phyloP scores from a whole-genome alignment of 2,888 invertebrate species.

The Gortyna flavago region DNA sequence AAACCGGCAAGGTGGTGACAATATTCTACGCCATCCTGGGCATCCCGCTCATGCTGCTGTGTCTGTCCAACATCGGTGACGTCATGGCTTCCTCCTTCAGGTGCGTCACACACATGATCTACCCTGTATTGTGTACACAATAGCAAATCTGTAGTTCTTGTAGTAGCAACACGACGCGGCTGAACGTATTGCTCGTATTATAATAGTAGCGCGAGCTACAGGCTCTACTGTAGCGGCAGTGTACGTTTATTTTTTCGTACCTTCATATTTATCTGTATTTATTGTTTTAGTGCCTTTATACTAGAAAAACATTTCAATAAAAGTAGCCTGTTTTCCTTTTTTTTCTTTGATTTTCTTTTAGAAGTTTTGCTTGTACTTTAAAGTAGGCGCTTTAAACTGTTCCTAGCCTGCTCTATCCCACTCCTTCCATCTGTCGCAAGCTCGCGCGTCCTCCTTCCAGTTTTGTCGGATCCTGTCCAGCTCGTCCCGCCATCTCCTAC shows the following conservation, averaged over 20 bases:
- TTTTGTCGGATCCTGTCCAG: background rate
- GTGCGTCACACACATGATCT: constrained; percentile 65
- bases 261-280: background rate
- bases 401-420: background rate
- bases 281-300: too few species aligned
- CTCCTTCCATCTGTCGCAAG: background rate
- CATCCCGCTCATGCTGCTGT: constrained; percentile 98
- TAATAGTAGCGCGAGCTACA: background rate
- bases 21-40: constrained; percentile 98
- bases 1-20: constrained; percentile 97
- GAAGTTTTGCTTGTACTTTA: too few species aligned
- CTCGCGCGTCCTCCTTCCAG: background rate
- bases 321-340: background rate
- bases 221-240: background rate
- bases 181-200: background rate
- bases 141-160: background rate
- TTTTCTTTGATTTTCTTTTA: background rate
- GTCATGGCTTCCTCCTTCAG: constrained; percentile 98
- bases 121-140: background rate
- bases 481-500: too few species aligned
- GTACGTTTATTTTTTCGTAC: background rate
- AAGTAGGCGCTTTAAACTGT: background rate
- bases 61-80: constrained; percentile 97
- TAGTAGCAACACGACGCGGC: background rate
- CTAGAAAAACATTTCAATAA: background rate